These are phyloP conservation scores for Anabas testudineus DNA, from an alignment of 2,797 vertebrate species.

Conservation along the genomic window DNA sequence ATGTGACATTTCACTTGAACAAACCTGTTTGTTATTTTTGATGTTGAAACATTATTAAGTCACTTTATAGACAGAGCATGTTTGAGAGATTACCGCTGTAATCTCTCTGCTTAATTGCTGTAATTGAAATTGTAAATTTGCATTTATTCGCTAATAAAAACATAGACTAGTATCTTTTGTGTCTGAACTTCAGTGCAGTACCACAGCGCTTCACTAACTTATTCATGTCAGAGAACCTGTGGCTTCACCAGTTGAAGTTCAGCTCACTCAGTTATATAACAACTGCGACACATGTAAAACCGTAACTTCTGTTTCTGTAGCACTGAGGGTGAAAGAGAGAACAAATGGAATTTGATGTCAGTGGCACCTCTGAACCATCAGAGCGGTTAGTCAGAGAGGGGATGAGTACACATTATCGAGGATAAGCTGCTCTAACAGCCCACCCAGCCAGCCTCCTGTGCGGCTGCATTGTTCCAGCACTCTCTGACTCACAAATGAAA, in stretches of 20 bases:
- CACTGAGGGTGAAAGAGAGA: conserved; percentile 12
- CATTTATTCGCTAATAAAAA: neutral
- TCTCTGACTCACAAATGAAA: conserved; percentile 66
- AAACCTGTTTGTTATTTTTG: too few species aligned
- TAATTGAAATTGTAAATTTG: too few species aligned
- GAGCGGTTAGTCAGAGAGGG: conserved; percentile 46
- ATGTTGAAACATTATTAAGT: too few species aligned
- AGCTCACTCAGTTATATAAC: conserved; percentile 32
- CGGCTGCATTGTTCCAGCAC: conserved; percentile 52
- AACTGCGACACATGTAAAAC: conserved; percentile 24
- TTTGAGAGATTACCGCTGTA: too few species aligned
- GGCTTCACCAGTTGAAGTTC: neutral
- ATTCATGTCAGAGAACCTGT: neutral
- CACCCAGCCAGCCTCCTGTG: conserved; percentile 47
- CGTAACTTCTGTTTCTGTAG: conserved; percentile 19
- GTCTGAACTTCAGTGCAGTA: neutral
- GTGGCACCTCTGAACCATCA: conserved; percentile 33
- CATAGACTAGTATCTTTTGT: neutral
- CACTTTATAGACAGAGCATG: too few species aligned
- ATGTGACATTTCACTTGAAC: too few species aligned
- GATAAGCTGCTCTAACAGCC: conserved; percentile 61
- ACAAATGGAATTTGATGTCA: conserved; percentile 49
- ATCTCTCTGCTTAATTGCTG: too few species aligned
- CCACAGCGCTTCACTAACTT: conserved; percentile 2
- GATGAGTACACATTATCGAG: conserved; percentile 57